Evolutionary conservation across 2,797 vertebrate species (phyloP).

Genomic region (Poeciliopsis gracilis): DNA sequence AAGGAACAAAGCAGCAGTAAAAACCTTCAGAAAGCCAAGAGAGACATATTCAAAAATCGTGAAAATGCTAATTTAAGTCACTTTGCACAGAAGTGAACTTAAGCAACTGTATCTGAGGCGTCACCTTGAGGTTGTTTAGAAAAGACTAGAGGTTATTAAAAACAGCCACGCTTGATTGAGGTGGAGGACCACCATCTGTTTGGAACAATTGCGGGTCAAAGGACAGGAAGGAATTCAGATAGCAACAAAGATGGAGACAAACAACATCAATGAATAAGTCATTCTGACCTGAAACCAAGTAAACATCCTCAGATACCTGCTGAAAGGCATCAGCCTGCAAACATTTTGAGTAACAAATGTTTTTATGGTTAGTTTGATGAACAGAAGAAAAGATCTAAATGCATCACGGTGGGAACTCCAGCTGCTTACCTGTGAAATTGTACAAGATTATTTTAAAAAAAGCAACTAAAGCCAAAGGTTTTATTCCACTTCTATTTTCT

Average conservation of each 20-base stretch:
- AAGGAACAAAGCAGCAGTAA: background rate
- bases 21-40: background rate
- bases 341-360: background rate
- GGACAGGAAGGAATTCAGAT: background rate
- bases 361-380: background rate
- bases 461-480: background rate
- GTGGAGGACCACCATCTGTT: background rate
- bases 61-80: background rate
- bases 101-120: background rate
- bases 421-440: background rate
- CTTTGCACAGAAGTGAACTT: background rate
- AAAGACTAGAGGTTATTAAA: background rate
- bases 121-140: background rate
- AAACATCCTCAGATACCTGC: background rate
- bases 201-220: background rate
- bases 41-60: background rate
- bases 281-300: background rate
- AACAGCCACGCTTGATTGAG: background rate
- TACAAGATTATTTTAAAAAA: too few species aligned
- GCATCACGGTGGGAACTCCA: background rate
- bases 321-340: background rate
- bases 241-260: background rate
- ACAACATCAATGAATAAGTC: background rate
- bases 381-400: background rate
- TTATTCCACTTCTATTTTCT: conserved; percentile 4